These are phyloP conservation scores for Drosophila colorata DNA, from an alignment of 2,888 invertebrate genomes.

Conservation along the genomic window DNA sequence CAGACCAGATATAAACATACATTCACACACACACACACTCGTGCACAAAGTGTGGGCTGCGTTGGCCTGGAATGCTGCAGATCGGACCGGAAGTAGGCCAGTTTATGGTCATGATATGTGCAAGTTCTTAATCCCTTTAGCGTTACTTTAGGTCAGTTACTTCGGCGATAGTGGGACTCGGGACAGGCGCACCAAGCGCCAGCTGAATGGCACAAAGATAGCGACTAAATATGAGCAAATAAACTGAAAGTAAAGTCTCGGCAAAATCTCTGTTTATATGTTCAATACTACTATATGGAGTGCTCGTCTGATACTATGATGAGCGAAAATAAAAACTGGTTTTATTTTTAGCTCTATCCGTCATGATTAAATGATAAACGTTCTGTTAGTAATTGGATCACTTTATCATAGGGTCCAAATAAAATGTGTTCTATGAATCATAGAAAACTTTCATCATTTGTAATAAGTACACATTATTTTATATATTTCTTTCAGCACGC, in stretches of 20 bases:
- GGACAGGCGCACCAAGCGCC: background rate
- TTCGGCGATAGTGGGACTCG: slow-evolving; percentile 26
- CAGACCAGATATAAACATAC: background rate
- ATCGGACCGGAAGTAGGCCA: slow-evolving; percentile 55
- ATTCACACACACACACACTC: background rate
- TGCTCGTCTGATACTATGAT: background rate
- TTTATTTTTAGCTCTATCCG: background rate
- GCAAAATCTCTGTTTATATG: too few relatives aligned
- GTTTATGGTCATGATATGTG: slow-evolving; percentile 20
- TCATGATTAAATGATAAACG: background rate
- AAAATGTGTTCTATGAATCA: background rate
- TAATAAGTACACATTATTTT: too few relatives aligned
- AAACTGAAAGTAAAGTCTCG: slow-evolving; percentile 6
- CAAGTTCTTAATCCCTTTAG: slow-evolving; percentile 55
- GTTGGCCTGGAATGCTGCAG: slow-evolving; percentile 43
- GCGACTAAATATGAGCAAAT: background rate
- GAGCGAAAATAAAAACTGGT: background rate
- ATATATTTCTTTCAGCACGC: background rate
- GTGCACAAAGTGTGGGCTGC: too few relatives aligned
- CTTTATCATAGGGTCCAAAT: background rate
- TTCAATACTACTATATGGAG: background rate
- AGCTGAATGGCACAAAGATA: background rate
- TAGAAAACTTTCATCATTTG: background rate
- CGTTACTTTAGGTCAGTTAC: slow-evolving; percentile 77
- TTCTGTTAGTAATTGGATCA: background rate